Evolutionary conservation across 2,797 vertebrate genomes (phyloP).

Genomic region (Sylvilagus floridanus): DNA sequence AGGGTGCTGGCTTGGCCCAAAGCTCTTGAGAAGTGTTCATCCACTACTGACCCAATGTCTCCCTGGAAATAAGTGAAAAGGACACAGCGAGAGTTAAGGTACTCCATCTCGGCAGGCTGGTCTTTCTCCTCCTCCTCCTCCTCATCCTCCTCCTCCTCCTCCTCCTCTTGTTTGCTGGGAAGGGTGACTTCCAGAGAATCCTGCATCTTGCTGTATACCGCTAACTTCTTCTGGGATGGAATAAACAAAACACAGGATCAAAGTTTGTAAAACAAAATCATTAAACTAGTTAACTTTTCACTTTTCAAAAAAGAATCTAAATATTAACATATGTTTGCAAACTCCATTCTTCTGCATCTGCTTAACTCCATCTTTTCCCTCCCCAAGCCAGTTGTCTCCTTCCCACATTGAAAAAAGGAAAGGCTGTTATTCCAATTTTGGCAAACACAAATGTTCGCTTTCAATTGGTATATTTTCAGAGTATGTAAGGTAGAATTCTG

Average conservation of each 20-base stretch:
- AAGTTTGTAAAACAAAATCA: conserved; percentile 76
- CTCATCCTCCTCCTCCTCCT: conserved; percentile 89
- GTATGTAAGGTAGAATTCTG: not conserved
- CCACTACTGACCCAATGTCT: conserved; percentile 97
- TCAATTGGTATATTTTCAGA: conserved; percentile 47
- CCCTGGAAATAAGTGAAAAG: conserved; percentile 99
- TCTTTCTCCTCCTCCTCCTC: conserved; percentile 92
- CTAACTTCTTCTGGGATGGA: conserved; percentile 92
- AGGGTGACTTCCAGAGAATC: conserved; percentile 92
- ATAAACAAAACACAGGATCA: conserved; percentile 85
- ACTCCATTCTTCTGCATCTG: conserved; percentile 65
- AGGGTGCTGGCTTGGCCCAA: conserved; percentile 94
- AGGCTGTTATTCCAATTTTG: conserved; percentile 44
- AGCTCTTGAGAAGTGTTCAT: conserved; percentile 98
- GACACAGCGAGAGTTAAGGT: conserved; percentile 98
- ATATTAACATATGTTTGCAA: conserved; percentile 78
- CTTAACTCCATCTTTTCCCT: conserved; percentile 28
- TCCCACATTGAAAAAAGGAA: conserved; percentile 34
- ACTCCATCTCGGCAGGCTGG: conserved; percentile 96
- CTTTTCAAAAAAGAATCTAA: conserved; percentile 72
- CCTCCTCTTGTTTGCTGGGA: conserved; percentile 91
- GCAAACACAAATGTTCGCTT: not conserved
- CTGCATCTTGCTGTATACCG: conserved; percentile 96
- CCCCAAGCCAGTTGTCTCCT: conserved; percentile 48
- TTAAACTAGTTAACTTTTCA: conserved; percentile 79